Evolutionary conservation across 2,888 invertebrate genomes (phyloP), one percentile per base, ranked within the genome.

Genomic region (Drepana falcataria): DNA sequence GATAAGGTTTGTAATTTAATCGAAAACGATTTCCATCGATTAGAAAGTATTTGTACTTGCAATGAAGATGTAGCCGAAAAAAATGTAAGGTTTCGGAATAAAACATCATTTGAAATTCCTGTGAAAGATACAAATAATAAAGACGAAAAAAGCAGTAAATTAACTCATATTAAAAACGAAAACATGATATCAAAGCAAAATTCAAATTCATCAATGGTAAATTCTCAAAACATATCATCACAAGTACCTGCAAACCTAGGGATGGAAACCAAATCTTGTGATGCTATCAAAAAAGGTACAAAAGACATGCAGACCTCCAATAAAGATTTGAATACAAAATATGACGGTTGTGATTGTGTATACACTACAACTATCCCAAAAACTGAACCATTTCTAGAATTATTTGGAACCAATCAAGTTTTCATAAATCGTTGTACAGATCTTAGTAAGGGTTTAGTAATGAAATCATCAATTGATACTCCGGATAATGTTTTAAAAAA

Each of bases 21-120:
- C 58, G 86, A 90, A 65, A 72, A 77, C 56, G 91, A 91, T 70
- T 87, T 91, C 69, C 62, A 83, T 60, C 77, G 82, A 9, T 64
- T 91, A n/a, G 83, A 79, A 71, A 63, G 73, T 44, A 61, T 81
- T 51, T 86, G 77, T 59, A 72, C 63, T 33, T 73, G 72, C 66
- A 73, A 64, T 48, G 56, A 33, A 37, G 48, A 49, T 49, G 41
- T 54, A n/a, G 53, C 54, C 49, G 35, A 7, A 37, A 9, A 55
- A 40, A 48, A 56, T 4, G 47, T 49, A 2, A 48, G 53, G 35
- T 48, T 37, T 52, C 53, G 55, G 52, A 49, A 49, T 55, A 58
- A 53, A 49, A 49, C 41, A 52, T 5, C 37, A 2, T 40, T 34
- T 52, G 72, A 77, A 55, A 9, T 67, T 34, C 75, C 77, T 7